These are phyloP conservation scores for Myrmophylax atrothorax DNA, from an alignment of 2,113 vertebrate genomes.

Conservation along the genomic window DNA sequence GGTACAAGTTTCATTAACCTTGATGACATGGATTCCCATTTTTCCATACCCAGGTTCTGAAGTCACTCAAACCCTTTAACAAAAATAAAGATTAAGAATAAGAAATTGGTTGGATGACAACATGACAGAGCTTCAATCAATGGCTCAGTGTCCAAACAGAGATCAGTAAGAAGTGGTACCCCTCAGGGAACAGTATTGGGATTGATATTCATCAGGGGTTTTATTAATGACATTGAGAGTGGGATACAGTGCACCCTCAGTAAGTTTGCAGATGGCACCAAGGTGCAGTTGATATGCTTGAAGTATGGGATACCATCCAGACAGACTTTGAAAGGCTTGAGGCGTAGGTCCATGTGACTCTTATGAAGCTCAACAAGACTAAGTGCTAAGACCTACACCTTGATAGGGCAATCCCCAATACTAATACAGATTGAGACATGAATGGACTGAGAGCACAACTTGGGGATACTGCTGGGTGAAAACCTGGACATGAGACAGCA, in stretches of 20 bases:
- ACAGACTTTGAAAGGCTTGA: background rate
- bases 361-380: background rate
- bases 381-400: background rate
- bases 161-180: background rate
- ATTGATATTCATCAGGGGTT: background rate
- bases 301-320: background rate
- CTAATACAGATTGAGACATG: background rate
- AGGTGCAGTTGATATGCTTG: background rate
- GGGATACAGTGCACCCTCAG: background rate
- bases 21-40: background rate
- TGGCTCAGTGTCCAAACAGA: background rate
- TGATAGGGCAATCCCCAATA: accelerated
- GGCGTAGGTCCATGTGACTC: accelerated
- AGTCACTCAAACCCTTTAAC: background rate
- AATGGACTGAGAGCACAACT: background rate
- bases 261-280: background rate
- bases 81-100: background rate
- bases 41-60: background rate
- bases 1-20: background rate
- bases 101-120: background rate
- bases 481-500: background rate
- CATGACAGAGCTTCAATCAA: background rate
- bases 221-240: background rate
- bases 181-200: background rate
- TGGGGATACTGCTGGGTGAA: background rate